Conservation (phyloP, 2,113 vertebrate species). For the Chaetorhynchus papuensis region DNA sequence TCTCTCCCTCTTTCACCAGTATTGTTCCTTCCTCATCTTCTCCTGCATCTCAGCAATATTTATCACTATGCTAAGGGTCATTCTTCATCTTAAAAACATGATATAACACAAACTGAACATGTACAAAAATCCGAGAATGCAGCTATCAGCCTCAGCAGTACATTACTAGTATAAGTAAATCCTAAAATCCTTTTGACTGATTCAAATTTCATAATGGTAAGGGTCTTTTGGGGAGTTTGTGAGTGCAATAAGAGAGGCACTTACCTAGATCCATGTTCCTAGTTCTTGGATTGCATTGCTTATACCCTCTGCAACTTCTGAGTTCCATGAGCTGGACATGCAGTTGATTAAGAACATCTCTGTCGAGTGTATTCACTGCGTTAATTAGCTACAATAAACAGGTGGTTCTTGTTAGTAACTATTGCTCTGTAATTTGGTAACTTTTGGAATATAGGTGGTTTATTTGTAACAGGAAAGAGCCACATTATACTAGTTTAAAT, state of each 20-base stretch:
- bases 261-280: conserved; percentile 88
- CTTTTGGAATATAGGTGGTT: not conserved
- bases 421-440: not conserved
- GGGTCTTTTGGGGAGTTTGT: not conserved
- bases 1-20: not conserved
- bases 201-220: not conserved
- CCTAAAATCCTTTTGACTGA: not conserved
- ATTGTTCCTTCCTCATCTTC: not conserved
- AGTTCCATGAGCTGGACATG: conserved; percentile 92
- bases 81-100: not conserved
- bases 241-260: not conserved
- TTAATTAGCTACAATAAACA: conserved; percentile 83
- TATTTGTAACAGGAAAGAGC: not conserved
- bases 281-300: conserved; percentile 86
- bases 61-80: not conserved
- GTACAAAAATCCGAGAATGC: not conserved
- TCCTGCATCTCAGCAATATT: not conserved
- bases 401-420: not conserved
- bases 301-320: conserved; percentile 89
- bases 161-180: not conserved
- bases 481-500: not conserved
- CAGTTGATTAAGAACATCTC: conserved; percentile 85
- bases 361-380: conserved; percentile 84
- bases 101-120: not conserved
- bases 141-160: not conserved